phyloP scores from a whole-genome alignment of 2,113 vertebrate genomes.

The Phalacrocorax aristotelis region DNA sequence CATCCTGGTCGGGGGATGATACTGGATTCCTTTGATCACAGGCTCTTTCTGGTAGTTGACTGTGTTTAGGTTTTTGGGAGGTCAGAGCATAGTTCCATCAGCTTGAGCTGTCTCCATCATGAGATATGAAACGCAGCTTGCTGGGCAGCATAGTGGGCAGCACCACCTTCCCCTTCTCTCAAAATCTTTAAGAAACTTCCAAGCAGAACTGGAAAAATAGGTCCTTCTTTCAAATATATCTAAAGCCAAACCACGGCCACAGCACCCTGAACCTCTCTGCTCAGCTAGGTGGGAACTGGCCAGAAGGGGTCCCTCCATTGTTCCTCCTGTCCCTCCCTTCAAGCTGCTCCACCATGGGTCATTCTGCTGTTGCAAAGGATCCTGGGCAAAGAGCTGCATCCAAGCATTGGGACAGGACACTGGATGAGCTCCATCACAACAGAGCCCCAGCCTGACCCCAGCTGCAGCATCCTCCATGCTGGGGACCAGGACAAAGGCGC shows the following conservation, averaged over 20 bases:
- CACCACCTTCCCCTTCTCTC: not conserved
- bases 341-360: not conserved
- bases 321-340: not conserved
- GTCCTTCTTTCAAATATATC: not conserved
- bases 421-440: not conserved
- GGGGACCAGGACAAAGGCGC: not conserved
- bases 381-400: not conserved
- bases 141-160: not conserved
- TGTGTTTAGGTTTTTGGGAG: too few species aligned
- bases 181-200: not conserved
- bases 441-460: not conserved
- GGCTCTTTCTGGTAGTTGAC: too few species aligned
- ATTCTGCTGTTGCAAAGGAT: not conserved
- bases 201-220: not conserved
- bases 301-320: not conserved
- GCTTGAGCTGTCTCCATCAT: not conserved
- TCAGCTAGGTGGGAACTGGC: not conserved
- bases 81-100: too few species aligned
- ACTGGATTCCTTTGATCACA: too few species aligned
- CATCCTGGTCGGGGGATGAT: too few species aligned
- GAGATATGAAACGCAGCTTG: not conserved
- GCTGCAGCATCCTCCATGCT: not conserved
- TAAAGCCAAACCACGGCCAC: not conserved
- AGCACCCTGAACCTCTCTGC: not conserved
- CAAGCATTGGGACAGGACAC: rapidly evolving